phyloP scores from a whole-genome alignment of 2,888 invertebrate species.

The Formica aserva region DNA sequence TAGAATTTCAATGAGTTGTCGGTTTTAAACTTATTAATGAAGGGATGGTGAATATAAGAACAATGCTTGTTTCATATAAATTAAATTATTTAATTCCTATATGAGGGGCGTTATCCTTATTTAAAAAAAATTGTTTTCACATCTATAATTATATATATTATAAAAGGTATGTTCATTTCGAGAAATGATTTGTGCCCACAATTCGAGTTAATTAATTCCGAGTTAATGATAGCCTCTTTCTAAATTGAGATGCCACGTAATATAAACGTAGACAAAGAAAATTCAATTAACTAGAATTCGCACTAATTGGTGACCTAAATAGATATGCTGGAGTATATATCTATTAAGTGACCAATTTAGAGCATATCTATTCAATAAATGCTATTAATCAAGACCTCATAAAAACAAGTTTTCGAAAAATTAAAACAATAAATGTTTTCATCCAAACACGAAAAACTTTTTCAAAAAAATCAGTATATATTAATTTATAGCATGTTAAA shows the following conservation, averaged over 20 bases:
- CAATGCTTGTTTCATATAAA: background rate
- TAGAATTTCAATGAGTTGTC: background rate
- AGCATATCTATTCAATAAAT: background rate
- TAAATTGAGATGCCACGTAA: constrained; percentile 23
- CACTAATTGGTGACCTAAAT: constrained; percentile 38
- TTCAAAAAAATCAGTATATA: background rate
- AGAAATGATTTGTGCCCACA: background rate
- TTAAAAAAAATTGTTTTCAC: background rate
- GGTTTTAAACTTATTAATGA: background rate
- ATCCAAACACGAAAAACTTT: background rate
- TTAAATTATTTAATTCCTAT: background rate
- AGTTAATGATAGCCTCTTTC: constrained; percentile 27
- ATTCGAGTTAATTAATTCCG: constrained; percentile 37
- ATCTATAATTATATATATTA: too few relatives aligned
- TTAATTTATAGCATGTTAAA: background rate
- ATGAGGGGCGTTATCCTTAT: background rate
- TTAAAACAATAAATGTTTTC: background rate
- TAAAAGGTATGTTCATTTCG: background rate
- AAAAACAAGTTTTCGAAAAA: background rate
- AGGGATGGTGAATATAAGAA: background rate
- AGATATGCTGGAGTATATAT: background rate
- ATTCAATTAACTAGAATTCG: constrained; percentile 47
- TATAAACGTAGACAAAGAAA: constrained; percentile 44
- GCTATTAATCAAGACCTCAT: constrained; percentile 9
- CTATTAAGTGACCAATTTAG: background rate